Evolutionary conservation across 1,140 invertebrate species (phyloP), one percentile per base, ranked within the genome.

Genomic region (Drosophila eugracilis): DNA sequence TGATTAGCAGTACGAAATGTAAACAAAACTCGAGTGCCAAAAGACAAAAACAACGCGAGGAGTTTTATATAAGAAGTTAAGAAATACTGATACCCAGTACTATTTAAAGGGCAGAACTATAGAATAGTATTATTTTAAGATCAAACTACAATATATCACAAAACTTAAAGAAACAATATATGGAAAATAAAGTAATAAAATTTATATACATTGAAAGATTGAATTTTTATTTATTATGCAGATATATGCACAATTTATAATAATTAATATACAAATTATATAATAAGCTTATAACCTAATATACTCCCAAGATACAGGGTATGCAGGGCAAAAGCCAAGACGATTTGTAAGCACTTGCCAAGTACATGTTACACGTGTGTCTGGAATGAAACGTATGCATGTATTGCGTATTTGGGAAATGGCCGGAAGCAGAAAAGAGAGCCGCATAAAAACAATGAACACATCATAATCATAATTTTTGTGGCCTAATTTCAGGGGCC

Each of bases 401-500:
- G 24, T 39, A 41, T 54, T 39, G 17, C 21, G 71, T 48, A 32
- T 34, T 39, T 69, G 59, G 59, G 34, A 62, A 78, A 78, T 83
- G 73, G 79, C 69, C 60, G 55, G 42, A 45, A 63, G 81, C 70
- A 26, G 45, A 67, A 67, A 67, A 67, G 60, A n/a, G 34, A 45
- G 41, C 36, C 58, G 65, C 78, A 83, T 83, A 75, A 88, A 78
- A 88, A 89, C 84, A 86, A 83, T 86, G 70, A 89, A 88, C 81
- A 86, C 81, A 86, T 86, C 78, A 88, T 86, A 88, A 88, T 78
- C 81, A 81, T 86, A 86, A 86, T 75, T 86, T 75, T 63, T 83
- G 74, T 88, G 48, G 81, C 83, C 78, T 88, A 86, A 83, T 86
- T 86, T 81, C 44, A 53, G 67, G 72, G 58, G 73, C 71, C 37